Percentiles rank a stretch among this genome's conserved stretches.
Evolutionary conservation across 2,888 invertebrate genomes (phyloP).

Genomic region (Anoplius nigerrimus): DNA sequence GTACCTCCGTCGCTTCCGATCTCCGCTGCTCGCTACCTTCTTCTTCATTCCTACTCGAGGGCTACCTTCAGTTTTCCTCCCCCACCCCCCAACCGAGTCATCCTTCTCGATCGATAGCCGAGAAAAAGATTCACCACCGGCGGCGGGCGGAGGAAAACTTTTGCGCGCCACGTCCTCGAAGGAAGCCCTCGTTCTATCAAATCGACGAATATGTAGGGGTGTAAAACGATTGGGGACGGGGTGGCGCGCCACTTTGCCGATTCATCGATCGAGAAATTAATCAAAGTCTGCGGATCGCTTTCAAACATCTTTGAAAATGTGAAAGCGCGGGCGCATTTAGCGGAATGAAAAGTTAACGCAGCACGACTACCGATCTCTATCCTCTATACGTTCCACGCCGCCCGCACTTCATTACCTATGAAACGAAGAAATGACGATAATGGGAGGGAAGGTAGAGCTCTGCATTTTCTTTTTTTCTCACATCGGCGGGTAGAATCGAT

Average conservation of each 20-base stretch:
- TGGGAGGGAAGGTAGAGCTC: no score
- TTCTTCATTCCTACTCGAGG: conserved; percentile 36
- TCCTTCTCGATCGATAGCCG: conserved; percentile 38
- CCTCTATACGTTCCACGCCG: conserved; percentile 28
- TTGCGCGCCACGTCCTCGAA: not conserved
- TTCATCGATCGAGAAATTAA: no score
- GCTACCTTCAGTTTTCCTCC: no score
- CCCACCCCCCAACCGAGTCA: conserved; percentile 31
- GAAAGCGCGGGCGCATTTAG: no score
- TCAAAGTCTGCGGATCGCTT: no score
- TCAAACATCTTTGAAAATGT: no score
- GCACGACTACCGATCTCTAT: no score
- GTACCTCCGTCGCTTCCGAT: not conserved
- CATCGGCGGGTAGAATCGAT: no score
- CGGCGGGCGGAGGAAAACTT: conserved; percentile 7
- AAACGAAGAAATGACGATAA: no score
- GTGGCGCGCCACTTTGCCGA: no score
- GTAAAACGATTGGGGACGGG: conserved; percentile 29
- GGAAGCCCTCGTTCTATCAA: conserved; percentile 5
- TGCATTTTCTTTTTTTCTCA: no score
- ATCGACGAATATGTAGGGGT: conserved; percentile 30
- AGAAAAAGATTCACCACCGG: conserved; percentile 23
- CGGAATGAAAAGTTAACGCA: no score
- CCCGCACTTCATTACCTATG: conserved; percentile 11
- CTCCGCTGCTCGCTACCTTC: conserved; percentile 11